Evolutionary conservation across 2,113 vertebrate species (phyloP), one percentile per base, ranked within the genome.

Genomic region (Eptatretus burgeri): DNA sequence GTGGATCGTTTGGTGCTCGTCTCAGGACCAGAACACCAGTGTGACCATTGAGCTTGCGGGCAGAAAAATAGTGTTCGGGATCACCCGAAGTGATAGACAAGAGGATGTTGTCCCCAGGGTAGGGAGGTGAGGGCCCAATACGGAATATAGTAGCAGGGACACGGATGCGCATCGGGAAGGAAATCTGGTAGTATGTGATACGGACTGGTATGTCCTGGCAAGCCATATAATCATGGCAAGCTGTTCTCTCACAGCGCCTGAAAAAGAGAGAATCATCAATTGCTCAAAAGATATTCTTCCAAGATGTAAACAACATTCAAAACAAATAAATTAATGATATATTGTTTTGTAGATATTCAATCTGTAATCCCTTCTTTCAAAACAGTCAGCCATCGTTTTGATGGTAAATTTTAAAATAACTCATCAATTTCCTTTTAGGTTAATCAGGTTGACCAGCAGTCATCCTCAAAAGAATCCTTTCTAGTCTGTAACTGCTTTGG

Each of bases 181-280:
- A 85, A 66, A 95, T 81, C 68, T 82, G 85, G 72, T 93, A 84
- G 69, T 82, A 76, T 0, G 85, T 85, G 71, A 95, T 91, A 63
- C 79, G 75, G 14, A 80, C 65, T 0, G 87, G 84, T 0, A 76
- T 77, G 65, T 68, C 82, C 70, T 84, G 82, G 69, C 88, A 95
- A 66, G 85, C 82, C 52, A 77, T 10, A 14, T 77, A 78, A 70
- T 78, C 82, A 2, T 78, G 78, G 69, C 88, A 95, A 17, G 66
- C 72, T 49, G 71, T 70, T 13, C 83, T 73, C 70, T 95, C 85
- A 5, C 88, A 95, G 71, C 80, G 79, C 72, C 88, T 94, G n/a
- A 41, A 41, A 41, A 41, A 41, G 7, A 41, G 27, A 41, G 7
- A 41, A 41, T 41, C 27, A 7, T 41, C 27, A 41, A 41, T 41